Conservation (phyloP, 2,888 invertebrate genomes). For the Nephrotoma flavescens region DNA sequence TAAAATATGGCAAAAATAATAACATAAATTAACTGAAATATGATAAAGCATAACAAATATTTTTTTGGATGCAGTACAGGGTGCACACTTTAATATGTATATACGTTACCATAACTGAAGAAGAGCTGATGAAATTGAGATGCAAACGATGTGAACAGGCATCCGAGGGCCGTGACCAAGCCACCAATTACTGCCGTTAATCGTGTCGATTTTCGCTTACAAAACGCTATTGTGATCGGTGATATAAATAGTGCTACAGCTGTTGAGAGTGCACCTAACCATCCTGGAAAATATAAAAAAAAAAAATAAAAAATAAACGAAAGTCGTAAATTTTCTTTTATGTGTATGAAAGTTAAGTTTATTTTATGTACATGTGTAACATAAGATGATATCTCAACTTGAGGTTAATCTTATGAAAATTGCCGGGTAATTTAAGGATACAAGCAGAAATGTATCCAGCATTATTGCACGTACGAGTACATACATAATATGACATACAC, state of each 20-base stretch:
- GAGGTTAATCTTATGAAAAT: neutral
- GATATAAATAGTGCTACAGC: constrained; percentile 66
- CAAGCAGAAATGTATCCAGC: neutral
- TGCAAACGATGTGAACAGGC: constrained; percentile 80
- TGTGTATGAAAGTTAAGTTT: neutral
- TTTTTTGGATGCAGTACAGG: neutral
- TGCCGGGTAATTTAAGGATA: neutral
- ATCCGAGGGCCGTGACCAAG: constrained; percentile 69
- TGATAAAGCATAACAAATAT: neutral
- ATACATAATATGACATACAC: neutral
- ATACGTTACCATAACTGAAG: constrained; percentile 53
- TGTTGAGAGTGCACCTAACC: constrained; percentile 66
- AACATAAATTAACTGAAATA: neutral
- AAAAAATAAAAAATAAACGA: constrained; percentile 8
- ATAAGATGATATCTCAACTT: neutral
- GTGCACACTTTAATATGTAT: neutral
- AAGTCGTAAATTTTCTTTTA: constrained; percentile 9
- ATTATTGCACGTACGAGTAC: neutral
- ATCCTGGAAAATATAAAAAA: constrained; percentile 43
- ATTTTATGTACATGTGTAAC: neutral
- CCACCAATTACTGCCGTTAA: constrained; percentile 79
- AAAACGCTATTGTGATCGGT: constrained; percentile 71
- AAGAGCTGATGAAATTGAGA: constrained; percentile 80
- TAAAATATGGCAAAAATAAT: neutral
- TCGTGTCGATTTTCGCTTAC: constrained; percentile 73